Evolutionary conservation across 1,140 invertebrate species (phyloP), one percentile per base, ranked within the genome.

Genomic region (Sinonovacula constricta): DNA sequence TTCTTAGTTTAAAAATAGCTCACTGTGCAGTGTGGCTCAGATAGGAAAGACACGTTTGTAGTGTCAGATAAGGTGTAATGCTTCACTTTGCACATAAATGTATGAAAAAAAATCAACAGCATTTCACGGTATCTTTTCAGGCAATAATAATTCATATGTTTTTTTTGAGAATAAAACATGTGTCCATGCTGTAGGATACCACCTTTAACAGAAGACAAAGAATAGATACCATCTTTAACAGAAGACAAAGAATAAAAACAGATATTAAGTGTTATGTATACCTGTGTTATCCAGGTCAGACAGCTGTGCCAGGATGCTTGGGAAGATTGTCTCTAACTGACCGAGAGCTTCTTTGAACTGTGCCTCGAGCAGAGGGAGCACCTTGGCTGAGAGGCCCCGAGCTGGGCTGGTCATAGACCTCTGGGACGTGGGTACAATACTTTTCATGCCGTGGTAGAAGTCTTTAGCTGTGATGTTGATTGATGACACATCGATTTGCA

Each of bases 401-500:
- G 93, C 93, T 66, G 93, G 90, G 45, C 92, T 92, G 22, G 92
- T 91, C 24, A 92, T 87, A 77, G 93, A 92, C 84, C 95, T 90
- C 84, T 95, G 93, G 5, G 94, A 93, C 7, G 95, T 93, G n/a
- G 95, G 95, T 51, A 95, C 93, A 72, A 96, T 93, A 68, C 92
- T 90, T 53, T 93, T 92, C 88, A 94, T 93, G 0, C 95, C 95
- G 86, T 92, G 89, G 34, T 93, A 81, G 67, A 95, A 95, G 88
- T 95, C 95, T 78, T 91, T 86, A 83, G 93, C 93, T 62, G 60
- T 92, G 89, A 97, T 94, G 87, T 93, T 92, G 22, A 97, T 94
- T 74, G 94, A 93, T 65, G 94, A 92, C 4, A 95, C 93, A 91
- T 98, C 94, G 18, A 98, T 92, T 14, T 96, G 90, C 33, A 98